Evolutionary conservation across 2,888 invertebrate genomes (phyloP), one percentile per base, ranked within the genome.

Genomic region (Galerucella pusilla): DNA sequence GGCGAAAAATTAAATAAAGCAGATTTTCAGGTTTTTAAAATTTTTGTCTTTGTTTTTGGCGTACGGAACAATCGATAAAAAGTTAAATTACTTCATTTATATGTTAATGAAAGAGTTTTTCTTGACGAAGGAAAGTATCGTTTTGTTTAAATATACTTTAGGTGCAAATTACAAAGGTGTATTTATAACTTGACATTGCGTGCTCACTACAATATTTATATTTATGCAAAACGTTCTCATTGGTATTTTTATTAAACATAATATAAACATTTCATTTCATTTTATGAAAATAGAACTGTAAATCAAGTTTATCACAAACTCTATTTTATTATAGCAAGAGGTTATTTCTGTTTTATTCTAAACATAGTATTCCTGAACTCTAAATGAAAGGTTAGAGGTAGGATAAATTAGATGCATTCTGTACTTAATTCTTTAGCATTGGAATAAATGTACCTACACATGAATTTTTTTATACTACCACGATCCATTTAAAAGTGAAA

Each of bases 181-280:
- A 74, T 76, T 71, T 74, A 68, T 76, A 76, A 68, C 65, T 52
- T 46, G 60, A 66, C 66, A 71, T 77, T 46, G 42, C 65, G 46
- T 65, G 65, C 65, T 45, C 28, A 42, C 35, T 42, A 42, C 35
- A 42, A 42, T 42, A 42, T 42, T 42, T 42, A 42, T 65, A 65
- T 42, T 65, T 46, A 65, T 65, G 35, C 42, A 16, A 65, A 65
- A 65, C 45, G 42, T 65, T 65, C 16, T 65, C 16, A 45, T 65
- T 16, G 49, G 4, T 49, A 49, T 49, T 49, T 46, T 20, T 28
- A 65, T 16, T 42, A 42, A 42, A 46, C 14, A 42, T 65, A 65
- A 65, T 42, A 46, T 42, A 42, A 20, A 65, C 45, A 20, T 65
- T 20, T 65, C 14, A 49, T 49, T 20, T 1, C 20, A 20, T 20